These are phyloP conservation scores for Hydrozoanthus tunicans DNA, from an alignment of 64 coral and sea anemone species.

Conservation along the genomic window DNA sequence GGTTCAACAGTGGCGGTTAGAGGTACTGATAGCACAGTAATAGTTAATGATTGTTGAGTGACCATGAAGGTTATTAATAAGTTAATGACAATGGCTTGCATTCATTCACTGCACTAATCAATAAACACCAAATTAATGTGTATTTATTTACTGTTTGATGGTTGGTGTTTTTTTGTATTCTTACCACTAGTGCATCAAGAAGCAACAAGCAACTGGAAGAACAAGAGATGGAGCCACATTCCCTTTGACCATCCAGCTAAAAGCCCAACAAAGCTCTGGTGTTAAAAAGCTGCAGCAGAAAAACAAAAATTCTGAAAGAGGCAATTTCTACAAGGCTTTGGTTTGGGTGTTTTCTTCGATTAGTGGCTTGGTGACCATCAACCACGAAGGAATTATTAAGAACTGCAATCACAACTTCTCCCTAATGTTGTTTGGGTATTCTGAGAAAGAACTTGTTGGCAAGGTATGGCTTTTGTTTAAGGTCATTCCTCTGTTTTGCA, in stretches of 20 bases:
- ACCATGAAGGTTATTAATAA: neutral
- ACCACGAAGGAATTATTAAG: slow-evolving; percentile 76
- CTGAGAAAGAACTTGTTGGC: slow-evolving; percentile 80
- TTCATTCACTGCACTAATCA: too few relatives aligned
- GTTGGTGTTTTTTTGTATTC: neutral
- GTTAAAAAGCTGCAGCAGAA: slow-evolving; percentile 45
- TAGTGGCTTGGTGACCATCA: slow-evolving; percentile 88
- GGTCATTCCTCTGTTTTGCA: too few relatives aligned
- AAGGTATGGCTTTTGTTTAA: slow-evolving; percentile 63
- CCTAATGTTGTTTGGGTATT: slow-evolving; percentile 88
- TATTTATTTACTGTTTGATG: neutral
- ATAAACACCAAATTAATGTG: neutral
- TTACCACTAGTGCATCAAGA: slow-evolving; percentile 32
- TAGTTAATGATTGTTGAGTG: neutral
- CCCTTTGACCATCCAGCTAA: slow-evolving; percentile 79
- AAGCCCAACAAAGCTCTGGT: slow-evolving; percentile 69
- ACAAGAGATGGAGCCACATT: slow-evolving; percentile 90
- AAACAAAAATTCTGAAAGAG: neutral
- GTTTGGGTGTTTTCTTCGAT: slow-evolving; percentile 97
- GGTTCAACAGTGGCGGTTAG: too few relatives aligned
- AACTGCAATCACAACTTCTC: slow-evolving; percentile 96
- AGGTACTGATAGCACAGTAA: neutral
- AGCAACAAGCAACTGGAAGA: slow-evolving; percentile 91
- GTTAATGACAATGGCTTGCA: neutral
- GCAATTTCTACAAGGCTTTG: slow-evolving; percentile 68